Evolutionary conservation across 2,113 vertebrate genomes (phyloP).

Genomic region (Microtus montanus): DNA sequence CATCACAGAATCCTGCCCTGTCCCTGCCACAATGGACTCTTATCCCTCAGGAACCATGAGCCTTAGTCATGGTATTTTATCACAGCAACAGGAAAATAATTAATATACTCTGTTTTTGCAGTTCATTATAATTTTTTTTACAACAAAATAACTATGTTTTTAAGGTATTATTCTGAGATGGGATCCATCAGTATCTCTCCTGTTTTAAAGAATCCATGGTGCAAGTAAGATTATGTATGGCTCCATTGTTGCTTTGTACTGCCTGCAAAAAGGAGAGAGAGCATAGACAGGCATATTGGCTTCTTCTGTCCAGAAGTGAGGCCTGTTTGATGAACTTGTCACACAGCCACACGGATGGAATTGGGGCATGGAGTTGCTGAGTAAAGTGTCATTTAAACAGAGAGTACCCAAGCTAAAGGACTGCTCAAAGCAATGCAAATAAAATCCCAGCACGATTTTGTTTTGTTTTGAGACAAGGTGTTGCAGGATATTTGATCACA

Average conservation of each 20-base stretch:
- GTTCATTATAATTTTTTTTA: neutral
- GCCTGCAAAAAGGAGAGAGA: neutral
- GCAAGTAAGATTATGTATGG: neutral
- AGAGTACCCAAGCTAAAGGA: neutral
- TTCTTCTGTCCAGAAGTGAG: neutral
- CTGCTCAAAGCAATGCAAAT: conserved; percentile 32
- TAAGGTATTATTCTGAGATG: neutral
- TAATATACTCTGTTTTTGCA: neutral
- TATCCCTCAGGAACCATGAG: neutral
- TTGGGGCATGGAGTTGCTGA: neutral
- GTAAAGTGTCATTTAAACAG: neutral
- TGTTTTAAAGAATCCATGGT: neutral
- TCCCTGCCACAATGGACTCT: neutral
- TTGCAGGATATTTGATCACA: neutral
- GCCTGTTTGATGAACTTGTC: neutral
- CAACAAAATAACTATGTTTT: neutral
- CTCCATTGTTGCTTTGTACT: neutral
- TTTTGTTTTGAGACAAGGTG: neutral
- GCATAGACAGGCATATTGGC: neutral
- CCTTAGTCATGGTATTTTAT: neutral
- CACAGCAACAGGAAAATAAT: neutral
- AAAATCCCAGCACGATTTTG: neutral
- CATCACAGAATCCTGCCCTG: no score
- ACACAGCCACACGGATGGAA: neutral
- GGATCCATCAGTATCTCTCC: neutral